Conservation (phyloP, 2,113 vertebrate species). For the Peucedramus taeniatus region DNA sequence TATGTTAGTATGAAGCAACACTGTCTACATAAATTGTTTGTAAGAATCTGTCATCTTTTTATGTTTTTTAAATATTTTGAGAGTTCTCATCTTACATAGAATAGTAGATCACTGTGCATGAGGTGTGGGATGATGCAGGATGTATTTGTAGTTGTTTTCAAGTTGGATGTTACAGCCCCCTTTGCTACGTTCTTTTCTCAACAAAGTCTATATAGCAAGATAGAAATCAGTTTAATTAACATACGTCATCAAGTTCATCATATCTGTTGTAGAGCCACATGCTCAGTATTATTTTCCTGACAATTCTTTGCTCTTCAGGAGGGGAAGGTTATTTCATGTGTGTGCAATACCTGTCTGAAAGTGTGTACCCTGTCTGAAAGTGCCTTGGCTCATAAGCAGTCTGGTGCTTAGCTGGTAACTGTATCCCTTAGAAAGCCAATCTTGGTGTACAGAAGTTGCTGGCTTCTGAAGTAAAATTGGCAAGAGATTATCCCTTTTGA, state of each 20-base stretch:
- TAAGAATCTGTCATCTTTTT: not conserved
- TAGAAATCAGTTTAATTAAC: not conserved
- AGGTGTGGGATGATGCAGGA: not conserved
- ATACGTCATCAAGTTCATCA: not conserved
- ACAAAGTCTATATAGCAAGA: not conserved
- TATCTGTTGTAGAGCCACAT: not conserved
- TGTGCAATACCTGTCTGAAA: not conserved
- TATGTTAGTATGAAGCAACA: not conserved
- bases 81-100: not conserved
- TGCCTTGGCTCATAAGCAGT: not conserved
- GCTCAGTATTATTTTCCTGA: not conserved
- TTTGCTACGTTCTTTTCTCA: not conserved
- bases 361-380: not conserved
- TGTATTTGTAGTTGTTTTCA: slow-evolving; percentile 10
- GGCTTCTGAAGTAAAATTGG: not conserved
- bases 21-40: not conserved
- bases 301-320: not conserved
- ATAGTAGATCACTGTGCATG: not conserved
- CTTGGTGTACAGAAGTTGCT: not conserved
- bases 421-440: not conserved
- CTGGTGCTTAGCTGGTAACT: not conserved
- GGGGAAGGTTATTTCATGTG: not conserved
- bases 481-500: slow-evolving; percentile 1
- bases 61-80: not conserved
- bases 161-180: not conserved